Evolutionary conservation across 1,140 invertebrate genomes (phyloP).

Genomic region (Propsilocerus akamusi): DNA sequence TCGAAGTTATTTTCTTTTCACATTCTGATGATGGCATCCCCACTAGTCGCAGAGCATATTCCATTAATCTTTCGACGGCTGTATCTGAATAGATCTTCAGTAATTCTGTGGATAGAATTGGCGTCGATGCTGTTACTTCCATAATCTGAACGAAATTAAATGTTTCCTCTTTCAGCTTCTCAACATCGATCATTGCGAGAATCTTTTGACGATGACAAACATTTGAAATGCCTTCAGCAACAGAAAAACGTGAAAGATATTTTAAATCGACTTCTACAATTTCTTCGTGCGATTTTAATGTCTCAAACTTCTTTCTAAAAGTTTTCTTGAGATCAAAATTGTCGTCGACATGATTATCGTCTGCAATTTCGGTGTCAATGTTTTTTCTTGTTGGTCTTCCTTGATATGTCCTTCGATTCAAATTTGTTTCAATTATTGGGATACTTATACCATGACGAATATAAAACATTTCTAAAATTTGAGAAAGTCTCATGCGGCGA

Average conservation of each 20-base stretch:
- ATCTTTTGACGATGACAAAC: constrained; percentile 5
- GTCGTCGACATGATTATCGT: constrained; percentile 24
- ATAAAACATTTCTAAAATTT: constrained; percentile 50
- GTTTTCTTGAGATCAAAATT: constrained; percentile 12
- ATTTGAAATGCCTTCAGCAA: not conserved
- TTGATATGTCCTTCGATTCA: constrained; percentile 25
- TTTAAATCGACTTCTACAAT: not conserved
- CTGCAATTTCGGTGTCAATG: constrained; percentile 24
- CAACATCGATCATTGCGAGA: not conserved
- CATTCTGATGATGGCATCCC: not conserved
- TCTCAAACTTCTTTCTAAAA: not conserved
- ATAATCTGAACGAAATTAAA: constrained; percentile 1
- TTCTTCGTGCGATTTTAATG: not conserved
- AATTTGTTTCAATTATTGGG: constrained; percentile 31
- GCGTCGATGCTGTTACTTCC: not conserved
- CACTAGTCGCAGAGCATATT: not conserved
- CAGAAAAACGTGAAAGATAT: constrained; percentile 1
- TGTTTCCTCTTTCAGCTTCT: constrained; percentile 4
- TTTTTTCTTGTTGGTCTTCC: constrained; percentile 14
- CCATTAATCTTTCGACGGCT: not conserved
- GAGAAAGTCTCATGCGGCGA: constrained; percentile 33
- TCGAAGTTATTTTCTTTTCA: constrained; percentile 19
- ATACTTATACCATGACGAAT: constrained; percentile 31
- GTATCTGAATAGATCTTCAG: not conserved
- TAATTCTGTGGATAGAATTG: not conserved